Evolutionary conservation across 2,797 vertebrate genomes (phyloP).

Genomic region (Propithecus deckenii): DNA sequence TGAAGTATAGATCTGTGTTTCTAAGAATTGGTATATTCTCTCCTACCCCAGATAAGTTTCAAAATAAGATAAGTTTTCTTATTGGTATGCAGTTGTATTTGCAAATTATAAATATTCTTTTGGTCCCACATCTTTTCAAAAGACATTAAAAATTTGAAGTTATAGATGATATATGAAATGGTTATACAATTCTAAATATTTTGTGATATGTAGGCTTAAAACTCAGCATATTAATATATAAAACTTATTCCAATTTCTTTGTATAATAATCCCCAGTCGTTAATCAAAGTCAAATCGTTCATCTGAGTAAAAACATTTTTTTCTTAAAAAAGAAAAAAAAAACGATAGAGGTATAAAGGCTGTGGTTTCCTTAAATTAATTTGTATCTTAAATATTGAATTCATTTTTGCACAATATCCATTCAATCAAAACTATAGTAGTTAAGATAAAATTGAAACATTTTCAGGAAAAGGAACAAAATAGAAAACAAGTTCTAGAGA

Average conservation of each 20-base stretch:
- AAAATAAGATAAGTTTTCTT: slow-evolving; percentile 18
- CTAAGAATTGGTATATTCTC: slow-evolving; percentile 54
- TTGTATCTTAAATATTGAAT: slow-evolving; percentile 43
- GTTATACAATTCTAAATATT: slow-evolving; percentile 64
- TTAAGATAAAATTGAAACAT: slow-evolving; percentile 14
- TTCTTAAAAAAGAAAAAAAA: background rate
- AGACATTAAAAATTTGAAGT: slow-evolving; percentile 59
- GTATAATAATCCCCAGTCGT: slow-evolving; percentile 79
- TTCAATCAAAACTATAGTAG: slow-evolving; percentile 32
- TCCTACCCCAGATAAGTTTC: slow-evolving; percentile 45
- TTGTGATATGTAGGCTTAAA: slow-evolving; percentile 66
- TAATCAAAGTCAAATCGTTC: slow-evolving; percentile 75
- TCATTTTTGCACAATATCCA: background rate
- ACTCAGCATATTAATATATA: slow-evolving; percentile 68
- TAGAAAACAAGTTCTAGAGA: background rate
- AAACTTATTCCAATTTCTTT: slow-evolving; percentile 74
- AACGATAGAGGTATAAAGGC: background rate
- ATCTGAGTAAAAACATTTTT: slow-evolving; percentile 9
- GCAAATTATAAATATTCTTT: slow-evolving; percentile 65
- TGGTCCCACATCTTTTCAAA: slow-evolving; percentile 69
- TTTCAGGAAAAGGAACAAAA: background rate
- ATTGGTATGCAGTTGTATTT: slow-evolving; percentile 55
- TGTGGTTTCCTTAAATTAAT: slow-evolving; percentile 37
- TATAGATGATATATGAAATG: slow-evolving; percentile 56
- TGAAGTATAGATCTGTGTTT: background rate